Evolutionary conservation across 1,140 invertebrate species (phyloP), one percentile per base, ranked within the genome.

Genomic region (Heliothis subflexa): DNA sequence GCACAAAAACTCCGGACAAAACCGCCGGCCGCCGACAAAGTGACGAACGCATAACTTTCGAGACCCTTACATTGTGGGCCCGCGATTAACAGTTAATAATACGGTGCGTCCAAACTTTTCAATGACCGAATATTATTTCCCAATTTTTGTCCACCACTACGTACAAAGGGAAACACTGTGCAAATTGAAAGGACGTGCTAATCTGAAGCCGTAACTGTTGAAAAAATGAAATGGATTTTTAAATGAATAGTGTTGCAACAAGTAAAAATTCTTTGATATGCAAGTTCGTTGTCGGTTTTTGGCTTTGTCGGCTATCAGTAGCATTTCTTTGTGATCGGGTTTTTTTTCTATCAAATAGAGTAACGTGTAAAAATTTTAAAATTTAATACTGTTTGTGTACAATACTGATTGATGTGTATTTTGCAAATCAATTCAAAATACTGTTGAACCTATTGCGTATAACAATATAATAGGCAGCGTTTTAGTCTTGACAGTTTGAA

Each of bases 21-120:
- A 78, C 79, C 66, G 47, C 49, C 82, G 73, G 79, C 78, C 64
- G 78, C 82, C 84, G 82, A 85, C 84, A 85, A 85, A 85, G 81
- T 82, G 84, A 81, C 78, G 83, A 78, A 74, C 68, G 66, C 75
- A 81, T 78, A 77, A 40, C 78, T 71, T 76, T 81, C 71, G 80
- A 78, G 55, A 70, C 61, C 71, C 76, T 78, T 72, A 76, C 55
- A 80, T 82, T 82, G 78, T 79, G 80, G 54, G 54, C 52, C 62
- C 62, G 62, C 74, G 74, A 77, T 77, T 77, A 77, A 77, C 74
- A 77, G 74, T 77, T 77, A 77, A 77, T 77, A 77, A 77, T 77
- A 77, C 74, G 50, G 47, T 61, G 57, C 66, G 45, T 70, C 18
- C 59, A 54, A 73, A 70, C 21, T 57, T 78, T 78, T 61, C 54